Base-by-base conservation (phyloP, 2,113 vertebrate genomes). In the Aptenodytes forsteri region DNA sequence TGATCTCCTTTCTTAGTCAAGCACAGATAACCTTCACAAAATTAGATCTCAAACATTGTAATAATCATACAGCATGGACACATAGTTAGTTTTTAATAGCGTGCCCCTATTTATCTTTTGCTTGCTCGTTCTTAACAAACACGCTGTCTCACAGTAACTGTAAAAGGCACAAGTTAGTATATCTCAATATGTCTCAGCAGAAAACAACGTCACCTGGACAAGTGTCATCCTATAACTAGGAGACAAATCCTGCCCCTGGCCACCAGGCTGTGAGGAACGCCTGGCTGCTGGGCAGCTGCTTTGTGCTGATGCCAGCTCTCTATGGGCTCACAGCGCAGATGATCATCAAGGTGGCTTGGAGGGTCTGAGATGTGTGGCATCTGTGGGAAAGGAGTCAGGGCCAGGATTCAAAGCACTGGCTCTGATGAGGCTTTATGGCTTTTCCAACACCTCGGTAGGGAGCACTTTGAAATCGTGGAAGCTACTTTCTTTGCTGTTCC, bases 11-110 rank as follows among this genome's bases (percentile, higher is more conserved):
- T 90, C 30, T 34, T 73, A 67, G 50, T 70, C 55, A 96, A 95
- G 81, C 55, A n/a, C 66, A 78, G 83, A 89, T 46, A 80, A 88
- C 29, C 76, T 97, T 58, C 2, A 56, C 50, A 54, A 90, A 97
- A 95, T 89, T 93, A 90, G 58, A 80, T 95, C 46, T 87, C 67
- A 95, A 90, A 91, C 26, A 56, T 7, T 80, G 34, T 83, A 81
- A 79, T 72, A 66, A 25, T 87, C 82, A 84, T 75, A 78, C 14
- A 66, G 14, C 22, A 55, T 9, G 18, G 67, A 69, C 34, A 42
- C 3, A 14, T 2, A 36, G n/a, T 69, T 52, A 77, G 70, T 36
- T 95, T 92, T 79, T 86, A 56, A 67, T 44, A 80, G 9, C 1
- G 11, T 38, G 10, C 2, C 50, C 26, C 13, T 55, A 50, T 70